Evolutionary conservation across 1,140 invertebrate species (phyloP), one percentile per base, ranked within the genome.

Genomic region (Heliconius congener): DNA sequence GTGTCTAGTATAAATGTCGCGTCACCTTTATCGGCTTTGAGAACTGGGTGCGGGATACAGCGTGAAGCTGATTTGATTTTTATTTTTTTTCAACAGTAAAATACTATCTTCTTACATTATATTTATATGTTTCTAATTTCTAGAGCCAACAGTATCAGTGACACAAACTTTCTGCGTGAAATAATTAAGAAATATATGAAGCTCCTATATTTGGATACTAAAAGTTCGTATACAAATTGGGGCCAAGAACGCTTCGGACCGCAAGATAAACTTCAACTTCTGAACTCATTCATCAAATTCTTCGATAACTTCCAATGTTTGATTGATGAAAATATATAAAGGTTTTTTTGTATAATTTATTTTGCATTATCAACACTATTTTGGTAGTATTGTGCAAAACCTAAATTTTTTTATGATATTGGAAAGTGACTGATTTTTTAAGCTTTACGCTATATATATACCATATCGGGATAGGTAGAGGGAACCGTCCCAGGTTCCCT

Each of bases 231-330:
- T 4, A 66, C 60, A 66, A 66, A 66, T 66, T 66, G 60, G 27
- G 30, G 27, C 60, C 23, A 66, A 66, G 60, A 66, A 30, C n/a
- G 27, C 4, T 66, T 66, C 27, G 60, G 60, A 66, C 60, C 60
- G 60, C 23, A 30, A 66, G 60, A 60, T 66, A 66, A 66, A 30
- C 9, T 66, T 66, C 60, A 66, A 30, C 60, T 66, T 66, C 60
- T 66, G 27, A 66, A 66, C 60, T 66, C 60, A 66, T 66, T 66
- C 60, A 66, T 66, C 60, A 66, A 66, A 66, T 30, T 66, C 23
- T 66, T 66, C 60, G 23, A 66, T 66, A 66, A 66, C 60, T 66
- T 30, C 19, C 9, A 66, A 66, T 30, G 27, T 66, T 27, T 66
- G 60, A 66, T 66, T 30, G 60, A 66, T 66, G 60, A 66, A 66